Evolutionary conservation across 2,113 vertebrate genomes (phyloP).

Genomic region (Monopterus albus): DNA sequence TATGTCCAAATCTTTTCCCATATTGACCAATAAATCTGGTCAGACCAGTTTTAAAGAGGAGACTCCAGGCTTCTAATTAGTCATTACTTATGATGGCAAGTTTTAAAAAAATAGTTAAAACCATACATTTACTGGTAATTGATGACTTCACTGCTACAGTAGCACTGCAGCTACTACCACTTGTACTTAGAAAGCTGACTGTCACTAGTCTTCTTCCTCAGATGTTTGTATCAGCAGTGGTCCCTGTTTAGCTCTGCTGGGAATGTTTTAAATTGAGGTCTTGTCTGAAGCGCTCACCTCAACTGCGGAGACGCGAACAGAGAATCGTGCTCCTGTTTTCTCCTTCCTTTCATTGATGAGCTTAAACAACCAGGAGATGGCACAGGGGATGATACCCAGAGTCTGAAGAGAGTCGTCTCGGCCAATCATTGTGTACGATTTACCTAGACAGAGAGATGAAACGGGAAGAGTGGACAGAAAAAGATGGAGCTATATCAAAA

Average conservation of each 20-base stretch:
- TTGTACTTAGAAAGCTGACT: background rate
- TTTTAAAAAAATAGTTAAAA: background rate
- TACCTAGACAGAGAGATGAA: slow-evolving; percentile 81
- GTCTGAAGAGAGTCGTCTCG: slow-evolving; percentile 95
- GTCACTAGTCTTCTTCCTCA: background rate
- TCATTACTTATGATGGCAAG: background rate
- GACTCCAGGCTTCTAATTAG: too few species aligned
- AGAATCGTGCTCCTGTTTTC: slow-evolving; percentile 97
- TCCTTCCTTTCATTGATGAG: slow-evolving; percentile 96
- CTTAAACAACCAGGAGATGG: slow-evolving; percentile 99
- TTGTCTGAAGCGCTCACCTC: slow-evolving; percentile 82
- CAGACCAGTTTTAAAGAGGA: background rate
- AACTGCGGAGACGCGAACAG: slow-evolving; percentile 96
- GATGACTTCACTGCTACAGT: background rate
- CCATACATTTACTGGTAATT: background rate
- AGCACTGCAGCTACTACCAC: background rate
- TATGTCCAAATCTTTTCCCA: background rate
- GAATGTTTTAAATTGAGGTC: slow-evolving; percentile 13
- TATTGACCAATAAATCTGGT: background rate
- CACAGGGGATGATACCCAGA: slow-evolving; percentile 96
- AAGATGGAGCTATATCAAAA: slow-evolving; percentile 26
- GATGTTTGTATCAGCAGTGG: slow-evolving; percentile 1
- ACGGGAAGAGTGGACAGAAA: background rate
- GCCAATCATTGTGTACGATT: slow-evolving; percentile 98
- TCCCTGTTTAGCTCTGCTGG: slow-evolving; percentile 1